Evolutionary conservation across 2,113 vertebrate species (phyloP), one percentile per base, ranked within the genome.

Genomic region (Salvelinus sp.): DNA sequence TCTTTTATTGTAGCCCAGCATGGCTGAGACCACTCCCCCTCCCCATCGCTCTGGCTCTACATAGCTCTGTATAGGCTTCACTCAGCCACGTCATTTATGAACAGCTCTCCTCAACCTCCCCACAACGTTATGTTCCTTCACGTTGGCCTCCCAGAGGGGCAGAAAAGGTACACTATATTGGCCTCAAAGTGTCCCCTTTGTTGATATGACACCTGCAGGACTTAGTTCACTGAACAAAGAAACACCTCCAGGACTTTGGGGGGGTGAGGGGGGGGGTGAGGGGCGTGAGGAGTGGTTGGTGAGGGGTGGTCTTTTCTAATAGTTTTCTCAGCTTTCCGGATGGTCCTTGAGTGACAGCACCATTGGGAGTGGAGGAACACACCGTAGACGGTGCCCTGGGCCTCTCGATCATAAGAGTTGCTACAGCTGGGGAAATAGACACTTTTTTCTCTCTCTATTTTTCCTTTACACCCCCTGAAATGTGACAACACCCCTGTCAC

Each of bases 1-100:
- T 88, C 90, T 94, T 94, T 93, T 94, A 93, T 94, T 93, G 87
- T 78, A 89, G 73, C 80, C 74, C 73, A 74, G 83, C 77, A 66
- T 80, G 87, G 82, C 74, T 70, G 63, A 92, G 86, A 91, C 92
- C 93, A 92, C 93, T 91, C 93, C 93, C 91, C 87, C 83, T 86
- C 69, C 84, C 87, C 91, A 92, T 92, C 87, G 88, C 83, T 89
- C 38, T 10, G 9, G 38, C 38, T 44, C 89, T 84, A 75, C 79
- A 80, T 73, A 71, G 79, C 88, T 84, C 69, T 75, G 85, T 71
- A 67, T 54, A 74, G 75, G 84, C 77, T 85, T 83, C 82, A 81
- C 44, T 85, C 82, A 84, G 75, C 79, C 84, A 82, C 76, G 73
- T 87, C 76, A 88, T 88, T 76, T 80, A 72, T 22, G 65, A 82